A percentile compares a stretch with the other conserved stretches of the same genome.
phyloP scores from a whole-genome alignment of 2,113 vertebrate genomes.

The Amazona vittata region DNA sequence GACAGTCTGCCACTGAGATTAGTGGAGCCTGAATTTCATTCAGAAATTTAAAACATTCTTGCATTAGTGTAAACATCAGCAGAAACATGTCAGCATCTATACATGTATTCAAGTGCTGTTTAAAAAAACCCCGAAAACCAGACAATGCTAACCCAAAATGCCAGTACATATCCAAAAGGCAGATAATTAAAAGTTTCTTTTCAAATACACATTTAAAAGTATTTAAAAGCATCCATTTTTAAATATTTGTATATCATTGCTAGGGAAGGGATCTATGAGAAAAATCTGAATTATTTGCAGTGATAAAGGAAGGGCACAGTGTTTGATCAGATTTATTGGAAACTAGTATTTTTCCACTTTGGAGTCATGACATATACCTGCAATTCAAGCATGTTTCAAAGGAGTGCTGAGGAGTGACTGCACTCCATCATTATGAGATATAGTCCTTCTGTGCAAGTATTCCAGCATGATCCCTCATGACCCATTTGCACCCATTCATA shows the following conservation, averaged over 20 bases:
- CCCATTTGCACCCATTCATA: not conserved
- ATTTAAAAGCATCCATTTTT: constrained; percentile 20
- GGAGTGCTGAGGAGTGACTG: not conserved
- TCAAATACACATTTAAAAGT: constrained; percentile 49
- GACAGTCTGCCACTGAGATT: not conserved
- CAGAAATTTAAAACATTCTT: constrained; percentile 57
- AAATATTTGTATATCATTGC: not conserved
- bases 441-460: not conserved
- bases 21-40: constrained; percentile 27
- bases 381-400: not conserved
- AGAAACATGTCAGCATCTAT: constrained; percentile 55
- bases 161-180: constrained; percentile 38
- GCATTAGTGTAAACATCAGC: constrained; percentile 64
- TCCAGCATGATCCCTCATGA: not conserved
- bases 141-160: constrained; percentile 56
- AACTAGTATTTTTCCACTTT: not conserved
- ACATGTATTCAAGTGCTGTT: constrained; percentile 73
- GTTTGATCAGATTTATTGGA: constrained; percentile 17
- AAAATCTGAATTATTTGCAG: not conserved
- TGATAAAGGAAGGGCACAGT: constrained; percentile 40
- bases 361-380: not conserved
- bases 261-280: not conserved
- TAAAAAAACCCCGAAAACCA: constrained; percentile 55
- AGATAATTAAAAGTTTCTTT: constrained; percentile 48
- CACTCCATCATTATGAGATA: not conserved